Conservation (phyloP, 2,113 vertebrate species). For the Epinephelus lanceolatus region DNA sequence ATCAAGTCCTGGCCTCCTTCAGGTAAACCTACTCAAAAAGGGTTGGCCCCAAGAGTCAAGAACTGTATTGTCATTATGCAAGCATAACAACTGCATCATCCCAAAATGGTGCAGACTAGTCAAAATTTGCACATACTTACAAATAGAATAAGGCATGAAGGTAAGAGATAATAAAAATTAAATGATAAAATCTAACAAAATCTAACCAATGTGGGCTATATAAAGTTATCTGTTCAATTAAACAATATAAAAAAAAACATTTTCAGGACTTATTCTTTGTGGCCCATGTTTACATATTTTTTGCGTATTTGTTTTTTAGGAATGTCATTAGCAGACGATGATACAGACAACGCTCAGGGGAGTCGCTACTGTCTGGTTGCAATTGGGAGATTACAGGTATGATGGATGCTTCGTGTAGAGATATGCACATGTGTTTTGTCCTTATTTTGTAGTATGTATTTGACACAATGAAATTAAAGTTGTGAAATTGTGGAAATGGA, state of each 20-base stretch:
- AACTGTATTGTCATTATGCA: no score
- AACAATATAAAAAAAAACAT: no score
- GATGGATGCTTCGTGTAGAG: background rate
- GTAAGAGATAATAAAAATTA: no score
- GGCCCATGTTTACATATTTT: background rate
- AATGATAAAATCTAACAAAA: no score
- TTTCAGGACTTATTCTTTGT: background rate
- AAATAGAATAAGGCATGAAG: no score
- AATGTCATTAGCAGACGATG: slow-evolving; percentile 93
- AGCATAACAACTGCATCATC: no score
- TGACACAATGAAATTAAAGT: background rate
- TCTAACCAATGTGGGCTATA: no score
- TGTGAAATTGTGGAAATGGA: background rate
- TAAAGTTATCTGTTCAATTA: background rate
- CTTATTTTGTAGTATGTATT: background rate
- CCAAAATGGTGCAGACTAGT: no score
- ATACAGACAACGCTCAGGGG: slow-evolving; percentile 91
- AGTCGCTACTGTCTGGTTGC: slow-evolving; percentile 97
- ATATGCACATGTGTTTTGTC: background rate
- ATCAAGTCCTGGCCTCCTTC: slow-evolving; percentile 98
- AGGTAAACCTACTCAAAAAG: slow-evolving; percentile 82
- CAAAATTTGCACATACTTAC: no score
- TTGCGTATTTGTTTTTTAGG: slow-evolving; percentile 81
- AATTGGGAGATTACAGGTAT: slow-evolving; percentile 96
- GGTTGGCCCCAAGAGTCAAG: background rate